These are phyloP conservation scores for Ochropleura leucogaster DNA, from an alignment of 2,888 invertebrate species.

Conservation along the genomic window DNA sequence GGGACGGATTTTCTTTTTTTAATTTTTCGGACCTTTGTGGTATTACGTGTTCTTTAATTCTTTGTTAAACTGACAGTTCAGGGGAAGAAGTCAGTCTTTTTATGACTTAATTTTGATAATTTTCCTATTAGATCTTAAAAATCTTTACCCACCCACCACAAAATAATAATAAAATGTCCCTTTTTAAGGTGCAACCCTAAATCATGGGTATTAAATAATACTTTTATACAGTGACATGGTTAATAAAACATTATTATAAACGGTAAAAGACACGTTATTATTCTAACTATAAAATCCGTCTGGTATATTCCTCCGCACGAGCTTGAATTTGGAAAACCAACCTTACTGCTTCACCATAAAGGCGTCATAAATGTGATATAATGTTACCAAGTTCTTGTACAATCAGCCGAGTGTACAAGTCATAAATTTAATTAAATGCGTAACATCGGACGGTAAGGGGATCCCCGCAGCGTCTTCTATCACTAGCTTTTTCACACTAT, in stretches of 20 bases:
- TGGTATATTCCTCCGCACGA: conserved; percentile 19
- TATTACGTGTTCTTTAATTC: conserved; percentile 58
- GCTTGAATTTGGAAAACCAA: neutral
- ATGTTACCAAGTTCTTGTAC: neutral
- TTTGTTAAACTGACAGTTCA: conserved; percentile 32
- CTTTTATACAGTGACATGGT: neutral
- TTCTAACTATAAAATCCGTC: conserved; percentile 20
- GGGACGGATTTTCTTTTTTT: conserved; percentile 62
- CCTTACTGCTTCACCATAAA: neutral
- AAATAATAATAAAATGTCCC: no score
- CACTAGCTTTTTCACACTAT: conserved; percentile 70
- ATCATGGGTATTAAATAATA: no score
- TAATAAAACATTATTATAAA: conserved; percentile 21
- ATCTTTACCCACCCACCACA: neutral
- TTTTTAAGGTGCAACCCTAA: no score
- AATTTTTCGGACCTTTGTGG: conserved; percentile 56
- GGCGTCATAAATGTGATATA: conserved; percentile 44
- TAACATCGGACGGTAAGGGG: conserved; percentile 70
- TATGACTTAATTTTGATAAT: neutral
- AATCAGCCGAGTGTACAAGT: conserved; percentile 14
- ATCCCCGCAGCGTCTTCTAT: conserved; percentile 59
- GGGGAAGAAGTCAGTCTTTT: neutral
- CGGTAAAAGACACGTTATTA: conserved; percentile 10
- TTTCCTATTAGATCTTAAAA: neutral
- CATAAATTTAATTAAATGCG: conserved; percentile 79